phyloP scores from a whole-genome alignment of 2,113 vertebrate genomes.

The Phalacrocorax carbo region DNA sequence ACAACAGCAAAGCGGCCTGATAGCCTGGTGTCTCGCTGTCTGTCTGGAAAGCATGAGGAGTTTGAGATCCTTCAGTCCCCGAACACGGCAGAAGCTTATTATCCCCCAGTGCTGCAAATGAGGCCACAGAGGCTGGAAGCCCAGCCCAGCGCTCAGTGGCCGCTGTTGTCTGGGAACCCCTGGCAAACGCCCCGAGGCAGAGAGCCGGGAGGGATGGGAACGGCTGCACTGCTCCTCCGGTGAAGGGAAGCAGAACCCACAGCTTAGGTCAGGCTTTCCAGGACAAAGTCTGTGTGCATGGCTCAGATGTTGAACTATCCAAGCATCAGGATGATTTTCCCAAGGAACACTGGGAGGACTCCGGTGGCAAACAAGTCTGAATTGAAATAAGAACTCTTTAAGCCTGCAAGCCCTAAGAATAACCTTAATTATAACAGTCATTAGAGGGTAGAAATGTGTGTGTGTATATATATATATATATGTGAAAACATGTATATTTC shows the following conservation, averaged over 20 bases:
- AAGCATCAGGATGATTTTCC: neutral
- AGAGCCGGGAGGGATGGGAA: neutral
- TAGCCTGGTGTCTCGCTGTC: accelerated
- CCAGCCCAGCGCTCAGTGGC: neutral
- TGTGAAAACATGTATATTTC: neutral
- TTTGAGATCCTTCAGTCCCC: neutral
- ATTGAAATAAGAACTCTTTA: neutral
- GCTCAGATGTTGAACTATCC: neutral
- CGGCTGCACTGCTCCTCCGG: accelerated
- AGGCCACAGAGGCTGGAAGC: neutral
- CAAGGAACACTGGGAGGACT: neutral
- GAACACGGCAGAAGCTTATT: neutral
- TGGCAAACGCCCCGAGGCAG: accelerated
- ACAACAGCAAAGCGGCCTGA: neutral
- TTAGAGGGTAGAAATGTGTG: neutral
- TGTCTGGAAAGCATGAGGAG: neutral
- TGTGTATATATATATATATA: neutral
- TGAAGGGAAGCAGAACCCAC: neutral
- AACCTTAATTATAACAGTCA: neutral
- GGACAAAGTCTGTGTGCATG: neutral
- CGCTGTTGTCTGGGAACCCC: neutral
- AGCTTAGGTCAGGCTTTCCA: neutral
- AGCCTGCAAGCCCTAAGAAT: neutral
- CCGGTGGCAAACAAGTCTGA: neutral
- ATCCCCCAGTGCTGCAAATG: no score